phyloP scores from a whole-genome alignment of 2,797 vertebrate genomes.

The Strix occidentalis region DNA sequence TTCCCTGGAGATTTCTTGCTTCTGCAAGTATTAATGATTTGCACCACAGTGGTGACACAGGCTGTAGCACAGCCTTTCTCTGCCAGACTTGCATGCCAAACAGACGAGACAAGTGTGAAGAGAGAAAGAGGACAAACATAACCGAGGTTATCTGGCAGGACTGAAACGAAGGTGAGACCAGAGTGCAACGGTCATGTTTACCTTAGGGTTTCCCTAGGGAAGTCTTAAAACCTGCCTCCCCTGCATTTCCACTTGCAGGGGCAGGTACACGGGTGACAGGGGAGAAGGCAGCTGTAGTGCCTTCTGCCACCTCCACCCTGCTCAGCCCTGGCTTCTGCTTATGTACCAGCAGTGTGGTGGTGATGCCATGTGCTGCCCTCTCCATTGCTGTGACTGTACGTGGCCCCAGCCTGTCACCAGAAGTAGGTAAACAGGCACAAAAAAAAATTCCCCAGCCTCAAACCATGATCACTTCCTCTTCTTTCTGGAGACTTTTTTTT shows the following conservation, averaged over 20 bases:
- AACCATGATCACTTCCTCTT: not conserved
- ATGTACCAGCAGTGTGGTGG: rapidly evolving
- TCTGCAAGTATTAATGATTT: not conserved
- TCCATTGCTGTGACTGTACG: not conserved
- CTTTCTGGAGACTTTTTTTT: not conserved
- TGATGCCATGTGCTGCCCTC: not conserved
- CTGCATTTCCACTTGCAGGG: not conserved
- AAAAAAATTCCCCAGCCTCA: not conserved
- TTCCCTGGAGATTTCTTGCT: not conserved
- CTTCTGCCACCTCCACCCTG: not conserved
- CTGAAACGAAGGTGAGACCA: not conserved
- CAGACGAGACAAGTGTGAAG: no score
- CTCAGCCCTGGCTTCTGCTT: rapidly evolving
- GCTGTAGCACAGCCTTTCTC: not conserved
- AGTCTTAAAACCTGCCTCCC: not conserved
- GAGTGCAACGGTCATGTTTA: rapidly evolving
- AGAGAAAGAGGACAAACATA: not conserved
- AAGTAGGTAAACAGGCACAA: not conserved
- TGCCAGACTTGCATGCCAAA: not conserved
- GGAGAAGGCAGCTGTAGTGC: not conserved
- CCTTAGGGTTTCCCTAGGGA: not conserved
- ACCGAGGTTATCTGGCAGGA: not conserved
- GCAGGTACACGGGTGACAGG: not conserved
- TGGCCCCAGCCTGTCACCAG: not conserved
- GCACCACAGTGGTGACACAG: not conserved